These are phyloP conservation scores for Indicator indicator DNA, from an alignment of 2,113 vertebrate genomes.

Conservation along the genomic window DNA sequence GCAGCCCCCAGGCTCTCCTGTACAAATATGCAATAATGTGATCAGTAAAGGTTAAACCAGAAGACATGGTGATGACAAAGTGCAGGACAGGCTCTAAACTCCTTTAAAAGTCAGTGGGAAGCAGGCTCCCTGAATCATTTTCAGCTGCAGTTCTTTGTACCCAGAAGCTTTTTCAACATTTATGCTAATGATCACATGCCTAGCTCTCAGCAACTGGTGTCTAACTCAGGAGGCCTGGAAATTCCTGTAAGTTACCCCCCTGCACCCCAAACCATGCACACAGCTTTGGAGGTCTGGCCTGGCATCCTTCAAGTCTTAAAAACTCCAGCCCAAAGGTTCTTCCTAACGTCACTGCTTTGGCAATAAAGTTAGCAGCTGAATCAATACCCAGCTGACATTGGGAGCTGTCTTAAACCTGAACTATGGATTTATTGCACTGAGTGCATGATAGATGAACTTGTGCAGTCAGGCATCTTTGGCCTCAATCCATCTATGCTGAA, in stretches of 20 bases:
- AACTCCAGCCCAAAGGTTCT: neutral
- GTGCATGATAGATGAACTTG: neutral
- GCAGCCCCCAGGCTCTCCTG: neutral
- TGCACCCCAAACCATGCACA: neutral
- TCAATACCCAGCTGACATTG: neutral
- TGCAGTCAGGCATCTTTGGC: neutral
- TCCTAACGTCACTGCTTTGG: neutral
- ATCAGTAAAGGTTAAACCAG: neutral
- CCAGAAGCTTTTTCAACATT: neutral
- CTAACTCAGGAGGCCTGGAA: neutral
- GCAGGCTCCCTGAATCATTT: neutral
- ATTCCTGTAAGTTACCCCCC: neutral
- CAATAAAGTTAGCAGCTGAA: neutral
- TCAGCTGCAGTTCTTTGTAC: neutral
- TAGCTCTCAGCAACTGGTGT: neutral
- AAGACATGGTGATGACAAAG: neutral
- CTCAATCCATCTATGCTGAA: neutral
- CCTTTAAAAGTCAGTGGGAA: neutral
- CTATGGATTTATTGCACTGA: slow-evolving; percentile 2
- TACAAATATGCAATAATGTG: neutral
- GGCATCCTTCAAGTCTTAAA: neutral
- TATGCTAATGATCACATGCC: neutral
- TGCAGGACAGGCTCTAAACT: neutral
- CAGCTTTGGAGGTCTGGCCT: neutral
- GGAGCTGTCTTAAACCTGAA: neutral